Evolutionary conservation across 2,888 invertebrate species (phyloP).

Genomic region (Drosophila pseudotalamancana): DNA sequence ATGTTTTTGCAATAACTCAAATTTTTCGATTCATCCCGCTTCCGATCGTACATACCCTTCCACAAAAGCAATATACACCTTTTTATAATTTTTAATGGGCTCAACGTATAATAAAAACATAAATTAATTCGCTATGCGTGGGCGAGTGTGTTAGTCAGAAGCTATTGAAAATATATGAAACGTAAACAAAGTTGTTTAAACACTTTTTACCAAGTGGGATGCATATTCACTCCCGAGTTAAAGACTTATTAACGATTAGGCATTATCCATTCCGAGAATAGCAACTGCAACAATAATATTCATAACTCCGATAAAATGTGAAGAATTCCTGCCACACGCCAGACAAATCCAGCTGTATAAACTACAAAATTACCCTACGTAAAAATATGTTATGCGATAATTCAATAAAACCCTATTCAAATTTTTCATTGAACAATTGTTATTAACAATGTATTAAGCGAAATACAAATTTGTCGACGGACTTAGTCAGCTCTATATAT

Average conservation of each 20-base stretch:
- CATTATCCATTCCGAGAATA: constrained; percentile 5
- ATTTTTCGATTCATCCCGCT: no score
- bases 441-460: no score
- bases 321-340: constrained; percentile 11
- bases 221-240: no score
- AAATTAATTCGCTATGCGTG: constrained; percentile 13
- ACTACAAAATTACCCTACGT: constrained; percentile 1
- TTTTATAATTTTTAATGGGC: background rate
- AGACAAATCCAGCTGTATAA: background rate
- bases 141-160: constrained; percentile 23
- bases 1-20: no score
- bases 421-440: no score
- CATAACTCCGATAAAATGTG: constrained; percentile 21
- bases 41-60: background rate
- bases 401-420: background rate
- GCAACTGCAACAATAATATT: constrained; percentile 14
- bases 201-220: constrained; percentile 1
- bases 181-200: constrained; percentile 26
- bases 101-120: constrained; percentile 16
- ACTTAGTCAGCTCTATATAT: constrained; percentile 34
- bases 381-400: no score
- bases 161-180: constrained; percentile 1
- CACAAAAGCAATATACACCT: background rate
- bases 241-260: no score
- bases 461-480: background rate